Evolutionary conservation across 2,797 vertebrate species (phyloP), one percentile per base, ranked within the genome.

Genomic region (Melanotaenia pygmaea): DNA sequence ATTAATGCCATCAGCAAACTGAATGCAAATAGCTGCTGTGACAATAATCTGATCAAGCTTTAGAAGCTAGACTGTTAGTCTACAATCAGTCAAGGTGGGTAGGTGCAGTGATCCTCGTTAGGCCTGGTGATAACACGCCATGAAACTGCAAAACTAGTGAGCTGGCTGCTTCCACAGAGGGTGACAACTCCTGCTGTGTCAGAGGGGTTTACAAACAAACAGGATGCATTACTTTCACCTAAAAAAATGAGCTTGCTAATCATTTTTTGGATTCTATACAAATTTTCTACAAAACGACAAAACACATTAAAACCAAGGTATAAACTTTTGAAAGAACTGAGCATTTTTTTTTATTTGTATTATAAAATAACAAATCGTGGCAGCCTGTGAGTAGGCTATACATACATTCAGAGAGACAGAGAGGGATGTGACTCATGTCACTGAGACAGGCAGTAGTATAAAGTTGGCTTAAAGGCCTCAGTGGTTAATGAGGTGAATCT

Each of bases 401-500:
- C 30, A 11, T 16, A 37, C 43, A 12, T 22, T 18, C 24, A 30
- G 22, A 20, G 32, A 38, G 22, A 20, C 24, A 50, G 68, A 24
- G 26, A 54, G 47, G 16, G 32, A 38, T 61, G 59, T 67, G 74
- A 83, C 35, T 35, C 7, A 28, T 68, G 71, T 74, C 56, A 59
- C 65, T 20, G 59, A 64, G 38, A 70, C 71, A 66, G 74, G 18
- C 59, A 20, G 59, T 5, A 26, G 38, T 7, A 11, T 20, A 32
- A 60, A 28, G 67, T 20, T 53, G n/a, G 50, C 47, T 22, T 22
- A 64, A 51, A 70, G 66, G 32, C 45, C 56, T 59, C 12, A n/a
- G 51, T 60, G 66, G 69, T 57, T 83, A 81, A 86, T 74, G 75
- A 64, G 57, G 59, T 64, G 76, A 79, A 64, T 59, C 61, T 73